Conservation (phyloP, 2,113 vertebrate genomes). For the Panurus biarmicus region DNA sequence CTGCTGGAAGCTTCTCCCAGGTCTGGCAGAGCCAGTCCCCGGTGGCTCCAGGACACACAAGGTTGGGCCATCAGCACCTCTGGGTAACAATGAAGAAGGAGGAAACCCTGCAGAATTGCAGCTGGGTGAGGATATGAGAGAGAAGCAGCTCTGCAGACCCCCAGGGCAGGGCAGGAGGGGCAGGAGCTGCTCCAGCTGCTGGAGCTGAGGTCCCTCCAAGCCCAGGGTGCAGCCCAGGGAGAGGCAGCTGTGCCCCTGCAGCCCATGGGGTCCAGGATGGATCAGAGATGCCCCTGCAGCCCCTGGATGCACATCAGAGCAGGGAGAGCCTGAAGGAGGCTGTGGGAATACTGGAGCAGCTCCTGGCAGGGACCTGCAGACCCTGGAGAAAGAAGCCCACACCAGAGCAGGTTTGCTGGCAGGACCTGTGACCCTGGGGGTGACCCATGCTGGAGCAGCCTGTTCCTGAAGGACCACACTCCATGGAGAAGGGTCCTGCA, state of each 20-base stretch:
- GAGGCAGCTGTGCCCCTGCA: neutral
- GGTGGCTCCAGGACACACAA: neutral
- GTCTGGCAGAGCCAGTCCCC: neutral
- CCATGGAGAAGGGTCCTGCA: neutral
- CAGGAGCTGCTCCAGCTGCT: neutral
- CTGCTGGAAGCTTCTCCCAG: neutral
- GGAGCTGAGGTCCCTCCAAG: neutral
- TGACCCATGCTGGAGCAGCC: neutral
- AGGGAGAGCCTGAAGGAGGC: no score
- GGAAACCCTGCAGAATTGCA: neutral
- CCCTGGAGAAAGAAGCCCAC: neutral
- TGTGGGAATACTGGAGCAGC: neutral
- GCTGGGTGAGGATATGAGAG: accelerated
- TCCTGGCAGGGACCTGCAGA: neutral
- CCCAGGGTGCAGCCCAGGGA: neutral
- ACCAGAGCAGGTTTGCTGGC: neutral
- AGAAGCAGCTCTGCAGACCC: neutral
- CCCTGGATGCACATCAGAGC: neutral
- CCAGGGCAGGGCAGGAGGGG: neutral
- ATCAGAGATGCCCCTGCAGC: neutral
- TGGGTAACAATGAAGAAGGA: no score
- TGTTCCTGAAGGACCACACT: neutral
- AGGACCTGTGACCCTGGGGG: neutral
- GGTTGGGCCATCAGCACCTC: neutral
- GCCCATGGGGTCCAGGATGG: neutral